Base-by-base conservation (phyloP, 2,113 vertebrate genomes). In the Chloropsis hardwickii region DNA sequence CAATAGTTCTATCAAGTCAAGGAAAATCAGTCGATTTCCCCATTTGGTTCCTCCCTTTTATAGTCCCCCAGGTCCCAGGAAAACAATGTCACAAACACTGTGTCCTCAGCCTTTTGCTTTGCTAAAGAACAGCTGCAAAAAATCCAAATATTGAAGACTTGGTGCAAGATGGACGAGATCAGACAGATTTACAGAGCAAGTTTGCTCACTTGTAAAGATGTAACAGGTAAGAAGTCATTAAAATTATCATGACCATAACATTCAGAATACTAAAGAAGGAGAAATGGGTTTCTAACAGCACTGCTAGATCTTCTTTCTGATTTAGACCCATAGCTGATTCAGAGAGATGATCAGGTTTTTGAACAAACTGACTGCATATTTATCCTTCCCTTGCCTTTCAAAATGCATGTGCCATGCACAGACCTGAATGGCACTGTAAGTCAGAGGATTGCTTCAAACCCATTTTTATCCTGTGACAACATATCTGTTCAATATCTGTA, bases 321-420 rank as follows among this genome's bases (percentile, higher is more conserved):
- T 53, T 81, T 40, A 85, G 48, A 74, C 10, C 6, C 17, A 60
- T 6, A 67, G 40, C 13, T 60, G 28, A 13, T 66, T 74, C 79
- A 79, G 61, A 79, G 85, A 81, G 45, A 58, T 17, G 0, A 33
- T 24, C 15, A 72, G 4, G 21, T 88, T 88, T 91, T 90, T 57
- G 28, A 60, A 80, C 53, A 57, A 33, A 57, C 24, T 25, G 9
- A 33, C 9, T 23, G 40, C 17, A 42, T 8, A 47, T 9, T 62
- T 65, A 44, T 44, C 19, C 44, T 70, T 73, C 39, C 69, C 57
- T 84, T 58, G 21, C 29, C 53, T 72, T 79, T 92, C 47, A 60
- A 69, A 85, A 57, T 10, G 35, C 48, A 29, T 0, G 0, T 7
- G 9, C 27, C 56, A 24, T 14, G 21, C 53, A 72, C 9, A 60